Conservation (phyloP, 2,888 invertebrate genomes). For the Trichogramma dendrolimi region DNA sequence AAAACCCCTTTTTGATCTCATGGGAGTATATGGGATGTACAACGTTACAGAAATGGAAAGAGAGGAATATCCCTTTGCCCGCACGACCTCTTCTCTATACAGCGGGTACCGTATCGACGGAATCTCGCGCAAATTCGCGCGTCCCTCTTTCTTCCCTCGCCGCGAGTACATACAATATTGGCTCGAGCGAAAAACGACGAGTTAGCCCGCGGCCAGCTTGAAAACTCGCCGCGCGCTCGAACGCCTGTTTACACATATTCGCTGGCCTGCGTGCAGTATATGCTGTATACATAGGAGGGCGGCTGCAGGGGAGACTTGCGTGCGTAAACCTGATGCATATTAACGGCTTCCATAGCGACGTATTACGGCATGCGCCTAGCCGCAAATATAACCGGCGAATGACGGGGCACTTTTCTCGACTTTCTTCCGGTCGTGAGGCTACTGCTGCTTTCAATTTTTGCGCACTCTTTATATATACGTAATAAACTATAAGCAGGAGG, state of each 20-base stretch:
- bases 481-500: no score
- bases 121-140: no score
- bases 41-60: no score
- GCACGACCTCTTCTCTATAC: no score
- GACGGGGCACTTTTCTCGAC: background rate
- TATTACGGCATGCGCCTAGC: background rate
- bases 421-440: background rate
- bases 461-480: background rate
- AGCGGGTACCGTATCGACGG: no score
- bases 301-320: constrained; percentile 12
- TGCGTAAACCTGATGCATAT: constrained; percentile 16
- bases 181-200: background rate
- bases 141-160: background rate
- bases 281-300: background rate
- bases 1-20: background rate
- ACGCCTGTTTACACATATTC: constrained; percentile 12
- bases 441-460: constrained; percentile 21
- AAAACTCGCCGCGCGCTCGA: background rate
- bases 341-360: constrained; percentile 2
- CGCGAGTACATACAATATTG: background rate
- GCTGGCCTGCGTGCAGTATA: background rate
- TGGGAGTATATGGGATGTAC: background rate
- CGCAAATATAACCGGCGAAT: constrained; percentile 2
- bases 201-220: constrained; percentile 11
- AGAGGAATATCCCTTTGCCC: no score